Evolutionary conservation across 2,797 vertebrate genomes (phyloP).

Genomic region (Takifugu rubripes): DNA sequence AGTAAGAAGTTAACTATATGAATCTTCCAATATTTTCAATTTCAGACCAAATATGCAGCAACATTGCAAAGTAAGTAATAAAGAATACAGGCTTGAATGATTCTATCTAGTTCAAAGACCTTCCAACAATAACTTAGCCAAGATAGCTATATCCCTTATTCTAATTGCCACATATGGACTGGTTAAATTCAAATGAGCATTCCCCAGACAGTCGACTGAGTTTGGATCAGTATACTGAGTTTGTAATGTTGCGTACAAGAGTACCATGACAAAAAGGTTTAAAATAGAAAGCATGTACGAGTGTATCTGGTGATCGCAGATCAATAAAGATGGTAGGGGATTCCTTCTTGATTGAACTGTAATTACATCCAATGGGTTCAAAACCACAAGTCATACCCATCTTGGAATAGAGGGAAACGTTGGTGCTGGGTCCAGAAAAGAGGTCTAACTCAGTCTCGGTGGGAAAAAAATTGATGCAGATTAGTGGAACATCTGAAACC

Average conservation of each 20-base stretch:
- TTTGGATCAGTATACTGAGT: constrained; percentile 60
- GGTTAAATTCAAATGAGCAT: constrained; percentile 50
- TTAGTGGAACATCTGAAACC: constrained; percentile 80
- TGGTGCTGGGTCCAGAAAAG: constrained; percentile 65
- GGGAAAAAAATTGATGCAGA: constrained; percentile 75
- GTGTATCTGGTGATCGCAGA: constrained; percentile 56
- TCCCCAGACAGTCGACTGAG: constrained; percentile 39
- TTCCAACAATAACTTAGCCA: constrained; percentile 19
- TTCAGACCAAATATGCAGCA: too few species aligned
- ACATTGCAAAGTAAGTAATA: too few species aligned
- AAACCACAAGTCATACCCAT: constrained; percentile 57
- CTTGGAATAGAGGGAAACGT: constrained; percentile 53
- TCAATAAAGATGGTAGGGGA: constrained; percentile 74
- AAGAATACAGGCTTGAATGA: constrained; percentile 4
- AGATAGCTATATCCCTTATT: constrained; percentile 45
- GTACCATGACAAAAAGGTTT: constrained; percentile 70
- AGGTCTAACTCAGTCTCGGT: constrained; percentile 63
- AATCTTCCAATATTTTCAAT: too few species aligned
- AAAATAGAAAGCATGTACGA: constrained; percentile 66
- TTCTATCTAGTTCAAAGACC: constrained; percentile 15
- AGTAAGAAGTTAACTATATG: too few species aligned
- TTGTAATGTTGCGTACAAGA: constrained; percentile 66
- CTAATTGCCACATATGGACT: constrained; percentile 39
- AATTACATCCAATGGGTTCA: constrained; percentile 74
- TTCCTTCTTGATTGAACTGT: constrained; percentile 78